Conservation (phyloP, 2,113 vertebrate genomes). For the Phalacrocorax carbo region DNA sequence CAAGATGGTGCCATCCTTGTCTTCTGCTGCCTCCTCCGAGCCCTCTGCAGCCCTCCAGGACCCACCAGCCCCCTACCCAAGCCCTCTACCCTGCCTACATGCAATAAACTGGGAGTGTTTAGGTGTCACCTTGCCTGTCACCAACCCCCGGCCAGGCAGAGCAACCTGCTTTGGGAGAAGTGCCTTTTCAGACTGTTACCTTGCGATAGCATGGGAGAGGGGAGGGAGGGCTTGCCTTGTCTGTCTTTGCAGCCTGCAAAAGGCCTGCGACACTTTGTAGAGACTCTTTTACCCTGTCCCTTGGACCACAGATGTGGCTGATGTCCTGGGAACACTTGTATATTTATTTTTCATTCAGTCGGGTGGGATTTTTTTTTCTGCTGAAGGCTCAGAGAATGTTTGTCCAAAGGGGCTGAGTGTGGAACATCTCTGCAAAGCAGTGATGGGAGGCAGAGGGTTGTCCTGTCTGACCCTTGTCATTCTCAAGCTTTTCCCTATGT, state of each 20-base stretch:
- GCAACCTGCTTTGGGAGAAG: constrained; percentile 55
- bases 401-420: not conserved
- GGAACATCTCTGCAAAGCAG: not conserved
- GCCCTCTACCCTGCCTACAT: constrained; percentile 1
- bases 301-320: not conserved
- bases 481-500: not conserved
- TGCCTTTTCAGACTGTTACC: constrained; percentile 64
- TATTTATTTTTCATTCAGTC: constrained; percentile 42
- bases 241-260: not conserved
- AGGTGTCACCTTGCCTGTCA: constrained; percentile 19
- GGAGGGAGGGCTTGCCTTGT: not conserved
- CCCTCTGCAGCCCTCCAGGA: constrained; percentile 1
- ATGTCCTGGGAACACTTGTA: not conserved
- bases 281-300: not conserved
- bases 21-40: not conserved
- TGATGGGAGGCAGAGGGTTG: not conserved
- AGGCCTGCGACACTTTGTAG: not conserved
- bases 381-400: not conserved
- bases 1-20: not conserved
- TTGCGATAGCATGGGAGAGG: not conserved
- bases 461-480: not conserved
- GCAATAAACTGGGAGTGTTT: constrained; percentile 60
- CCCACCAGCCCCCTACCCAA: not conserved
- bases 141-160: constrained; percentile 13
- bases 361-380: not conserved